Percentiles rank a stretch among this genome's conserved stretches.
Evolutionary conservation across 1,140 invertebrate species (phyloP).

Genomic region (Aphelinus certus): DNA sequence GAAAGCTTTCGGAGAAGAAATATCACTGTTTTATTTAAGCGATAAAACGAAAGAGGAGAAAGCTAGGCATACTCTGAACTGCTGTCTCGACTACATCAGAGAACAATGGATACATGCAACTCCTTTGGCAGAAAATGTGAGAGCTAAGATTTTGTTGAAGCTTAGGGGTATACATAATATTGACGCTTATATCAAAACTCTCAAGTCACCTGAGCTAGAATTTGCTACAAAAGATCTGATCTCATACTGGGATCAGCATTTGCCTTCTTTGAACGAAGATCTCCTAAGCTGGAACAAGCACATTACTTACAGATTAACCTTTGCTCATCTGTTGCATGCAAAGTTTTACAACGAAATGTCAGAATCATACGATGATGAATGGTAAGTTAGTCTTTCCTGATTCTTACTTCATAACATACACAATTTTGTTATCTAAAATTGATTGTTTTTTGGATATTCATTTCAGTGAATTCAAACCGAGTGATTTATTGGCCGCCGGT

Average conservation of each 20-base stretch:
- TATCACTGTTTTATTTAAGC: conserved; percentile 45
- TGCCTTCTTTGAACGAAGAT: conserved; percentile 41
- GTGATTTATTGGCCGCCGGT: conserved; percentile 21
- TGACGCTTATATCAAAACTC: conserved; percentile 44
- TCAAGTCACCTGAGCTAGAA: conserved; percentile 17
- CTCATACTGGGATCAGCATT: conserved; percentile 50
- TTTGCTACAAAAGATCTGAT: conserved; percentile 37
- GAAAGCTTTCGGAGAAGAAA: conserved; percentile 13
- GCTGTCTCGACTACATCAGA: conserved; percentile 53
- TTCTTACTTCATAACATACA: too few species aligned
- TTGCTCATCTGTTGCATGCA: conserved; percentile 18
- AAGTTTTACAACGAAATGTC: not conserved
- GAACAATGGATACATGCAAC: conserved; percentile 64
- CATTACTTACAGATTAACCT: conserved; percentile 18
- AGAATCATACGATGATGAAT: not conserved
- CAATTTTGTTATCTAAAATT: not conserved
- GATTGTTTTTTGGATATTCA: not conserved
- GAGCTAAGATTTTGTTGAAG: conserved; percentile 57
- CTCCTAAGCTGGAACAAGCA: conserved; percentile 28
- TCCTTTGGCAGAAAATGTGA: conserved; percentile 57
- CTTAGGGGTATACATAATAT: conserved; percentile 61
- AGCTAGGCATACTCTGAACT: not conserved
- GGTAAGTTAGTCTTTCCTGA: too few species aligned
- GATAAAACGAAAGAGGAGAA: not conserved
- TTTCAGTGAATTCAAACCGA: not conserved